Evolutionary conservation across 35 echinoderm and acorn worm species (phyloP).

Genomic region (Holothuria glaberrima): DNA sequence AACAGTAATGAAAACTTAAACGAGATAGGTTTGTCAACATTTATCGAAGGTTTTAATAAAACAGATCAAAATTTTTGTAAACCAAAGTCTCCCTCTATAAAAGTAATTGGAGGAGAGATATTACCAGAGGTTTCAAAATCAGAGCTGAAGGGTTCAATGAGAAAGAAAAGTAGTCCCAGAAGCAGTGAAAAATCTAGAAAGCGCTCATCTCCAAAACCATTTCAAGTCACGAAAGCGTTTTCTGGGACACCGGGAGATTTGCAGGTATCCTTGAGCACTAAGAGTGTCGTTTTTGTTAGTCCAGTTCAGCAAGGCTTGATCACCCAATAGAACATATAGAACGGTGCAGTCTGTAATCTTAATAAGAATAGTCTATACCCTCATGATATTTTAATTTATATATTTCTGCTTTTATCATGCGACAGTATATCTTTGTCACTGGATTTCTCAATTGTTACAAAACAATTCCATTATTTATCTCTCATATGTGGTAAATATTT

Average conservation of each 20-base stretch:
- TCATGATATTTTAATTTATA: no score
- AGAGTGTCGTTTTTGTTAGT: conserved; percentile 27
- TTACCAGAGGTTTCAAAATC: neutral
- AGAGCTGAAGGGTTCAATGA: conserved; percentile 2
- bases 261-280: conserved; percentile 8
- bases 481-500: no score
- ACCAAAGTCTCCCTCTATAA: neutral
- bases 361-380: no score
- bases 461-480: no score
- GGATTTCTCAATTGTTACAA: no score
- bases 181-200: neutral
- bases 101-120: neutral
- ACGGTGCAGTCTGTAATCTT: no score
- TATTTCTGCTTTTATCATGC: no score
- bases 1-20: conserved; percentile 42
- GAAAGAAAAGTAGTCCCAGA: conserved; percentile 20
- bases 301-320: conserved; percentile 6
- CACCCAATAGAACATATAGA: neutral
- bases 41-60: neutral
- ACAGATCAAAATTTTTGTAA: neutral
- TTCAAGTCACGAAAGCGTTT: neutral
- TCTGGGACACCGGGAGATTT: neutral
- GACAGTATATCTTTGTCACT: neutral
- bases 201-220: neutral
- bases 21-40: neutral